A percentile compares a stretch with the other conserved stretches of the same genome.
Conservation (phyloP, 2,113 vertebrate genomes). For the Nestor notabilis region DNA sequence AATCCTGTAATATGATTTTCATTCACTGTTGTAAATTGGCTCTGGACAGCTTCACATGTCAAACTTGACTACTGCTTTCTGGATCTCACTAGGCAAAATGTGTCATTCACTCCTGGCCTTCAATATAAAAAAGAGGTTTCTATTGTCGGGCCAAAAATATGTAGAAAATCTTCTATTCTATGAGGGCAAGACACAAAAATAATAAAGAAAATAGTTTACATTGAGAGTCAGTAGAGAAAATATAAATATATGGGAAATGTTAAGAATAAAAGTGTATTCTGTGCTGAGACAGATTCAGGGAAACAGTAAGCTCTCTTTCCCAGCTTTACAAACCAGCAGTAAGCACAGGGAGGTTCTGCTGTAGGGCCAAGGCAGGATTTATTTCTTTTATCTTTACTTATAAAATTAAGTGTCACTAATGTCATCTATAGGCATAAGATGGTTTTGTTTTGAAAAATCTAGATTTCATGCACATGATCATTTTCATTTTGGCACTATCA, state of each 20-base stretch:
- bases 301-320: not conserved
- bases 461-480: not conserved
- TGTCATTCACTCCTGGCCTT: not conserved
- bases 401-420: not conserved
- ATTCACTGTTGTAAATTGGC: slow-evolving; percentile 7
- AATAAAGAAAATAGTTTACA: not conserved
- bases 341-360: not conserved
- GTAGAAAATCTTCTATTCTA: not conserved
- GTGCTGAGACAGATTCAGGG: not conserved
- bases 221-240: not conserved
- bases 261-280: not conserved
- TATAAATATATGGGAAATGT: not conserved
- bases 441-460: not conserved
- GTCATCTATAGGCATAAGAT: not conserved
- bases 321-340: not conserved
- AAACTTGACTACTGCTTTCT: not conserved
- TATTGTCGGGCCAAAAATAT: not conserved
- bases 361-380: not conserved
- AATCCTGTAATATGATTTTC: slow-evolving; percentile 29
- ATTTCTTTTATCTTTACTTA: not conserved
- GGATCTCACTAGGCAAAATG: not conserved
- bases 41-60: slow-evolving; percentile 44
- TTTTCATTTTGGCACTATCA: not conserved
- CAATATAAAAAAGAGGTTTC: not conserved
- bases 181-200: not conserved